Conservation (phyloP, 2,113 vertebrate species). For the Paraplagusia blochii region DNA sequence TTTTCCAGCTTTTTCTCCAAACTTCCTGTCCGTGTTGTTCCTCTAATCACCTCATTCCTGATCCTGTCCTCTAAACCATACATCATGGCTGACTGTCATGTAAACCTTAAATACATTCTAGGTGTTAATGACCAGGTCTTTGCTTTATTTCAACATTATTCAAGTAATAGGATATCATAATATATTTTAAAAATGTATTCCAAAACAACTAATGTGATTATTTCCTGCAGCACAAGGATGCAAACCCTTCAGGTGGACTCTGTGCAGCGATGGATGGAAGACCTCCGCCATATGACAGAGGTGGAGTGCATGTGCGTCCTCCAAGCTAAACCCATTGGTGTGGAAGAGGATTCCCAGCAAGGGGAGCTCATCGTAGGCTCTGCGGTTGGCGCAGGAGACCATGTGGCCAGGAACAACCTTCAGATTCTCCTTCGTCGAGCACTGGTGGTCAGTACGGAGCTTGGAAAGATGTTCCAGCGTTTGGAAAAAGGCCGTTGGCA, state of each 20-base stretch:
- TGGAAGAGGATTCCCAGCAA: conserved; percentile 84
- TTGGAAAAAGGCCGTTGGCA: conserved; percentile 92
- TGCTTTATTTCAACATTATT: no score
- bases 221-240: conserved; percentile 67
- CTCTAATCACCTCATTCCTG: no score
- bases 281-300: conserved; percentile 95
- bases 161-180: no score
- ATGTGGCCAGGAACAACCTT: conserved; percentile 80
- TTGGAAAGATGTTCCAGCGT: conserved; percentile 91
- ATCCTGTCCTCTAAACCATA: no score
- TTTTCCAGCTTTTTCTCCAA: no score
- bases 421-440: conserved; percentile 89
- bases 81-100: no score
- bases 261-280: conserved; percentile 98
- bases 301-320: conserved; percentile 97
- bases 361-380: conserved; percentile 83
- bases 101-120: no score
- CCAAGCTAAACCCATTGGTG: conserved; percentile 93
- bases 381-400: conserved; percentile 56
- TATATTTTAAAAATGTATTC: no score
- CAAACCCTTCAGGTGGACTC: conserved; percentile 92
- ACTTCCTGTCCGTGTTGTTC: no score
- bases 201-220: conserved; percentile 3
- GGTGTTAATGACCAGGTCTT: no score
- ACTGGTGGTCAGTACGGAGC: conserved; percentile 91